phyloP scores from a whole-genome alignment of 2,797 vertebrate genomes.

The Danio tinwini region DNA sequence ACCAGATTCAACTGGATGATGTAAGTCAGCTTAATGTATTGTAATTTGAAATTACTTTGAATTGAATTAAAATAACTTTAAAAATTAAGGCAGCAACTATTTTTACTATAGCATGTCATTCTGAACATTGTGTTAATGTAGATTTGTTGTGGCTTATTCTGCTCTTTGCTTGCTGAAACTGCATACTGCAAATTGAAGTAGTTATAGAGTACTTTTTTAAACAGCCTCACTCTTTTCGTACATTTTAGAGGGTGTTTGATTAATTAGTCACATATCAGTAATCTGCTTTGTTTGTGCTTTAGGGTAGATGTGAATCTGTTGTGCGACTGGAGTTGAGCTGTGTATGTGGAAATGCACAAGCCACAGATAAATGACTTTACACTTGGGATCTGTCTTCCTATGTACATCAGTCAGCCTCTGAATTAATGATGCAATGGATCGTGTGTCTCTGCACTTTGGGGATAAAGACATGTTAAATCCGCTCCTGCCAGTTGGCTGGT shows the following conservation, averaged over 20 bases:
- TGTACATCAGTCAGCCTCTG: not conserved
- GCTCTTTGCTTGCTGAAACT: not conserved
- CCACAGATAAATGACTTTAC: not conserved
- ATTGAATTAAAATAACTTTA: no score
- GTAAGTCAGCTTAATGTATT: no score
- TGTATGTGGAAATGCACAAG: constrained; percentile 1
- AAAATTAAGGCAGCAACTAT: no score
- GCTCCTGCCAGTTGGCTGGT: not conserved
- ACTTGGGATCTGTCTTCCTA: not conserved
- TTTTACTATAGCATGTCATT: no score
- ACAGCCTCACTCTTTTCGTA: not conserved
- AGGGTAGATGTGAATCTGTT: constrained; percentile 10
- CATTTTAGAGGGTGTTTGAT: not conserved
- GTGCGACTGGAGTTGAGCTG: not conserved
- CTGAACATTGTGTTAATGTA: no score
- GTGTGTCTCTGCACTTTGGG: not conserved
- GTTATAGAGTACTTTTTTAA: not conserved
- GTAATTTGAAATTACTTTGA: no score
- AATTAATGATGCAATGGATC: constrained; percentile 22
- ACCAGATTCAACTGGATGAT: no score
- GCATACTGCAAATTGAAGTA: no score
- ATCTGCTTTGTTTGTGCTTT: not conserved
- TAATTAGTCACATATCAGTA: constrained; percentile 12
- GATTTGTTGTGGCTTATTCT: no score
- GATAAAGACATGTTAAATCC: constrained; percentile 28